Percentiles rank a stretch among this genome's conserved stretches.
phyloP scores from a whole-genome alignment of 23 tunicate species.

The Oikopleura vanhoeffeni region DNA sequence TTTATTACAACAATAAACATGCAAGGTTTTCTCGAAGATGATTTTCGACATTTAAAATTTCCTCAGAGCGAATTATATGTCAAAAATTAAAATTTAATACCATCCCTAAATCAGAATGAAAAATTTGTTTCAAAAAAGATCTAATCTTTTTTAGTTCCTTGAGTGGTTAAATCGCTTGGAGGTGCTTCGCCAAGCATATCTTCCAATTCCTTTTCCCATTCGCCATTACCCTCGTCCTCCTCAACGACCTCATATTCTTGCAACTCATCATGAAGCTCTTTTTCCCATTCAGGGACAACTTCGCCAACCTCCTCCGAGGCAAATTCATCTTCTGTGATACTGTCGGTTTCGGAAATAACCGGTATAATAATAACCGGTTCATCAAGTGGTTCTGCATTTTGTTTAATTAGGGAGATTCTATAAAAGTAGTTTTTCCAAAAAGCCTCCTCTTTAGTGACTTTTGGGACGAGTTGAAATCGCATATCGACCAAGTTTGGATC shows the following conservation, averaged over 20 bases:
- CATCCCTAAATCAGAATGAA: no score
- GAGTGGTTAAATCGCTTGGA: no score
- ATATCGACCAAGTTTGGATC: slow-evolving; percentile 61
- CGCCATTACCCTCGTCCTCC: slow-evolving; percentile 34
- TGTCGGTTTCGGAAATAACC: not conserved
- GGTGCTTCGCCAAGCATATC: slow-evolving; percentile 53
- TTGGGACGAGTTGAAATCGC: slow-evolving; percentile 87
- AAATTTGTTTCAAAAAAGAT: no score
- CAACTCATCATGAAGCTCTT: slow-evolving; percentile 71
- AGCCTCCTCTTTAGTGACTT: slow-evolving; percentile 59
- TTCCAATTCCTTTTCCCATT: slow-evolving; percentile 80
- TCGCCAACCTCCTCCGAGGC: slow-evolving; percentile 14
- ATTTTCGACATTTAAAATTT: no score
- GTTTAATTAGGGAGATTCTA: slow-evolving; percentile 84
- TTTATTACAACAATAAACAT: no score
- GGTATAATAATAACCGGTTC: not conserved
- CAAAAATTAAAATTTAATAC: no score
- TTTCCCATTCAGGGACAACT: slow-evolving; percentile 81
- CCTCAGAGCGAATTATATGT: no score
- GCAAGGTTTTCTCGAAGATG: no score
- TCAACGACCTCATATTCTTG: slow-evolving; percentile 91
- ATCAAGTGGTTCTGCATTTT: slow-evolving; percentile 43
- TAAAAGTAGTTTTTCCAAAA: slow-evolving; percentile 94
- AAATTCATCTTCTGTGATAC: not conserved
- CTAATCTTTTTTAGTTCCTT: no score